Conservation (phyloP, 2,888 invertebrate genomes). For the Eupithecia vulgata region DNA sequence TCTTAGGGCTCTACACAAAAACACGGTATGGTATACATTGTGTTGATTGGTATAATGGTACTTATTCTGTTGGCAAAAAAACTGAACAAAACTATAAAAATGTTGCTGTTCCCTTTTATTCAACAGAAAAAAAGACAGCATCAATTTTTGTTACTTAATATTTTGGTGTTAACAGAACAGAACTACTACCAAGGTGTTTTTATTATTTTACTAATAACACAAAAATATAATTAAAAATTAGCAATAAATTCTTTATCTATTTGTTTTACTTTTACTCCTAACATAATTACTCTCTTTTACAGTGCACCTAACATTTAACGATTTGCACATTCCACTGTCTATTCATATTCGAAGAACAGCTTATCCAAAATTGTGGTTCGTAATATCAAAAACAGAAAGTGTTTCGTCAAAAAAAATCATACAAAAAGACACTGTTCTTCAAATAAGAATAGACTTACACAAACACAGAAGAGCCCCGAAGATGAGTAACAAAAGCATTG, state of each 20-base stretch:
- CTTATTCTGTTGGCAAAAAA: too few relatives aligned
- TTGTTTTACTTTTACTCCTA: not conserved
- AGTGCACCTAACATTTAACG: conserved; percentile 2
- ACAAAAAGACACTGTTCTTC: conserved; percentile 11
- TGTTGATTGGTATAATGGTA: conserved; percentile 13
- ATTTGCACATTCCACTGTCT: conserved; percentile 6
- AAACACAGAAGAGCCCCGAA: conserved; percentile 46
- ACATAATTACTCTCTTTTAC: conserved; percentile 2
- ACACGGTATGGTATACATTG: conserved; percentile 14
- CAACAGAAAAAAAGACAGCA: too few relatives aligned
- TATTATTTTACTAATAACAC: conserved; percentile 15
- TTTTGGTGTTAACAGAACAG: too few relatives aligned
- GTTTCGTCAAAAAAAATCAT: not conserved
- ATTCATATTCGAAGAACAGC: conserved; percentile 9
- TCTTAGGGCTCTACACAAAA: conserved; percentile 61
- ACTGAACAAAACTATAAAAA: too few relatives aligned
- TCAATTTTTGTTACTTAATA: too few relatives aligned
- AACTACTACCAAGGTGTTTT: conserved; percentile 7
- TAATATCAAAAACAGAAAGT: not conserved
- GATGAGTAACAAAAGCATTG: conserved; percentile 65
- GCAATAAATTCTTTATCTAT: not conserved
- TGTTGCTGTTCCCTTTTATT: too few relatives aligned
- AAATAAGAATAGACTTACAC: conserved; percentile 19
- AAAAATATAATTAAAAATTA: not conserved
- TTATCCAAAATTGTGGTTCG: not conserved